phyloP scores from a whole-genome alignment of 2,113 vertebrate genomes.

The Pelobates fuscus region DNA sequence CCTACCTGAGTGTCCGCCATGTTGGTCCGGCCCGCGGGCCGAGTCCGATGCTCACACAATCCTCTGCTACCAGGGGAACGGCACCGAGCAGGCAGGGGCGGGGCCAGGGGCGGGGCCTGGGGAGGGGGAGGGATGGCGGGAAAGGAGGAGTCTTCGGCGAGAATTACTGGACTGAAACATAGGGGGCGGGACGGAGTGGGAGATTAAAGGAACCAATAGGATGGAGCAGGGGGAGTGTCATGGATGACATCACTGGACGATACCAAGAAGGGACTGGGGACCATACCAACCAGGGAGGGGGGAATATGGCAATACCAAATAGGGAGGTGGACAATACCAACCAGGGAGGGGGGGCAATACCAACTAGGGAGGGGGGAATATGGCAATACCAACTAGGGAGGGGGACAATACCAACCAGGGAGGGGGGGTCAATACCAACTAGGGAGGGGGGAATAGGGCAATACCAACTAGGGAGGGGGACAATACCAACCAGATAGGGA shows the following conservation, averaged over 20 bases:
- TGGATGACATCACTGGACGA: no score
- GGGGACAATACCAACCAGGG: no score
- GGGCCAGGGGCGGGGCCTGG: not conserved
- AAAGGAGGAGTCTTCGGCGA: not conserved
- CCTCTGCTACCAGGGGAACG: conserved; percentile 3
- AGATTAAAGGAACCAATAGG: not conserved
- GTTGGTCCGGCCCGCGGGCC: not conserved
- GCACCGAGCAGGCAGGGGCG: conserved; percentile 14
- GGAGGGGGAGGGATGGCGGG: not conserved
- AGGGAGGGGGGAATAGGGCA: no score
- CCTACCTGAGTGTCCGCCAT: conserved; percentile 20
- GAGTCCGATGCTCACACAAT: no score
- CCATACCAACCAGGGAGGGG: no score
- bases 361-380: no score
- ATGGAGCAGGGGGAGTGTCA: not conserved
- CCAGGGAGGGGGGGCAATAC: no score
- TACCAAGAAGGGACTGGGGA: no score
- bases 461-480: no score
- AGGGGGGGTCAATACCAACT: not conserved
- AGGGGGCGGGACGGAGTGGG: not conserved
- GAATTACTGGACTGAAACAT: not conserved
- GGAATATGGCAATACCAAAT: no score
- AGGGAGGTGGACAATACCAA: no score
- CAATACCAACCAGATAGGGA: not conserved
- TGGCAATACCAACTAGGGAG: no score